Base-by-base conservation (phyloP, 2,797 vertebrate species). In the Fringilla coelebs region DNA sequence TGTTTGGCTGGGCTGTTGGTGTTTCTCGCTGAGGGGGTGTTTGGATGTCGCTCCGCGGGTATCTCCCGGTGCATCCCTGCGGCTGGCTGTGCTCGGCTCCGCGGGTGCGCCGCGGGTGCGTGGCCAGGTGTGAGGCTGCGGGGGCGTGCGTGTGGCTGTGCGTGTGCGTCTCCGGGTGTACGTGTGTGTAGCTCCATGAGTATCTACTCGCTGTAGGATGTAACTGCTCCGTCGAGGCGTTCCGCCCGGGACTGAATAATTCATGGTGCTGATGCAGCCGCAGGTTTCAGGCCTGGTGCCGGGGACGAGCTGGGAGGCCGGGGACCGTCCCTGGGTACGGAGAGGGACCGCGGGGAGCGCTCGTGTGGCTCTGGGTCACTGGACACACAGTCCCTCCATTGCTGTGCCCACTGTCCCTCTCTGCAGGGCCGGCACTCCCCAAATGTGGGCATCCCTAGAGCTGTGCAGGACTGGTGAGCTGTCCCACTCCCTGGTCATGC, bases 191-290 rank as follows among this genome's bases (percentile, higher is more conserved):
- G 91, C 93, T 92, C 84, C 52, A 0, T 19, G 70, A 89, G 93
- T 73, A 75, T 43, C 90, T 60, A 71, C 96, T 93, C 81, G 34
- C 77, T 36, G 85, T 36, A 51, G 40, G 38, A 18, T 77, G 7
- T 11, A 83, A 46, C 60, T 20, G 93, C 94, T 94, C 75, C 22
- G 91, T 14, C 48, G 80, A 91, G 88, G 85, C 76, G 85, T 91
- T 94, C 92, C 73, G 15, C 93, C 79, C 80, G 46, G 72, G 86
- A 72, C 86, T 93, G 88, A 93, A 94, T 95, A 90, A 96, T 96
- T 96, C 92, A 92, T 93, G 92, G 86, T 61, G 93, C 94, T 92
- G 94, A 86, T 96, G 96, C 95, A 92, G 96, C 86, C 62, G 88
- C 92, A 78, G 95, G 86, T 92, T 92, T 75, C 92, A 84, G 93